Base-by-base conservation (phyloP, 1,140 invertebrate species). In the Elysia chlorotica region DNA sequence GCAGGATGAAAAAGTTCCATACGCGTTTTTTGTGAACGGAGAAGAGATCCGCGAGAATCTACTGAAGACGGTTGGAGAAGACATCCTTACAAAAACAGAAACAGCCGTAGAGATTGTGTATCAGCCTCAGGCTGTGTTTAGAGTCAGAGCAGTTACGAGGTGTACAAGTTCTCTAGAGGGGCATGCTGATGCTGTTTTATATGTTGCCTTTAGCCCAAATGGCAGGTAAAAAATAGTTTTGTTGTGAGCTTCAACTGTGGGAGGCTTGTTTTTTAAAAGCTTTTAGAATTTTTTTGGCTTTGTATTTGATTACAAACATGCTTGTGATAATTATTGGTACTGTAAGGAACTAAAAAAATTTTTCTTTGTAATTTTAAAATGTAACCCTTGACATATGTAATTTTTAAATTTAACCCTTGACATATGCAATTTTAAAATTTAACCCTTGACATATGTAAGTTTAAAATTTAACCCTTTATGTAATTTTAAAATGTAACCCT, bases 41-140 rank as follows among this genome's bases (percentile, higher is more conserved):
- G 81, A 91, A 76, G 96, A 99, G 91, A 93, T 99, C 71, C 92
- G 90, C 62, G 90, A 91, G 10, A 91, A 89, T 37, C 87, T 99
- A 25, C 87, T 92, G 74, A 90, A 92, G 48, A 90, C 92, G 35
- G 82, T 98, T 3, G 90, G 92, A 75, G 77, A 88, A 69, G 86
- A 92, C 28, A 69, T 67, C 25, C 87, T 91, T 73, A 89, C 90
- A 68, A 87, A 92, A 25, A 81, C 82, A 37, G 93, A 93, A 79
- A 74, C 81, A 36, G 81, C 88, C 6, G 69, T 99, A 1, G 93
- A 97, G 78, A 97, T 99, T 79, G 89, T 98, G 61, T 99, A 97
- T 88, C 95, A 98, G 82, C 95, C 97, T 75, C 96, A 99, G 88
- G 96, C 97, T n/a, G 91, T 98, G 31, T 99, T 99, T 84, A 92